Conservation (phyloP, 2,888 invertebrate genomes). For the Drosophila subquinaria region DNA sequence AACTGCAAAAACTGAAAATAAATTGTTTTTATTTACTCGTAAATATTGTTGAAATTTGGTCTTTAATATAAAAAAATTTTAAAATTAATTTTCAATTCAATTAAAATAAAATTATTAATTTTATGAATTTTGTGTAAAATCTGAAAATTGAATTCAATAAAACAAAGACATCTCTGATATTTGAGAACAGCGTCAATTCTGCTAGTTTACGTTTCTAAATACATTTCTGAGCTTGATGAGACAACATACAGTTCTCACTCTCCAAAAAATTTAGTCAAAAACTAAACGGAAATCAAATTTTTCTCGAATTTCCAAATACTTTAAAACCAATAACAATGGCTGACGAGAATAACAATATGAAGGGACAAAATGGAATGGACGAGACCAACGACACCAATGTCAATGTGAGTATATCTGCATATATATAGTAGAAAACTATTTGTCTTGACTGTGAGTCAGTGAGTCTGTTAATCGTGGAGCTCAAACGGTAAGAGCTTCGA, state of each 20-base stretch:
- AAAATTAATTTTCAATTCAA: too few relatives aligned
- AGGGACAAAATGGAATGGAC: background rate
- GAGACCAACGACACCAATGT: background rate
- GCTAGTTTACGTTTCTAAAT: background rate
- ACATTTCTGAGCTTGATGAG: background rate
- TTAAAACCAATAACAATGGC: background rate
- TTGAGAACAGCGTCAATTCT: background rate
- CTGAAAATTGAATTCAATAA: too few relatives aligned
- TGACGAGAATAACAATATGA: background rate
- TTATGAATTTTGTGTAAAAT: too few relatives aligned
- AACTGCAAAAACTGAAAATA: too few relatives aligned
- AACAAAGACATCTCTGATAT: background rate
- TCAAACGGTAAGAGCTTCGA: background rate
- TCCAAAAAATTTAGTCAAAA: background rate
- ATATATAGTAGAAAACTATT: background rate
- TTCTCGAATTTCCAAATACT: slow-evolving; percentile 1
- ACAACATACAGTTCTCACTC: background rate
- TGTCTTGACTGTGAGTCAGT: too few relatives aligned
- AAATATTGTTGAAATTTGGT: too few relatives aligned
- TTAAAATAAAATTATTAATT: too few relatives aligned
- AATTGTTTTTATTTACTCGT: background rate
- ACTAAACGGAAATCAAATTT: slow-evolving; percentile 1
- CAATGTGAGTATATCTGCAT: background rate
- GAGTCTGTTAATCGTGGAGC: too few relatives aligned
- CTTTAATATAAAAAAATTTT: too few relatives aligned